Evolutionary conservation across 2,113 vertebrate genomes (phyloP), one percentile per base, ranked within the genome.

Genomic region (Numida meleagris): DNA sequence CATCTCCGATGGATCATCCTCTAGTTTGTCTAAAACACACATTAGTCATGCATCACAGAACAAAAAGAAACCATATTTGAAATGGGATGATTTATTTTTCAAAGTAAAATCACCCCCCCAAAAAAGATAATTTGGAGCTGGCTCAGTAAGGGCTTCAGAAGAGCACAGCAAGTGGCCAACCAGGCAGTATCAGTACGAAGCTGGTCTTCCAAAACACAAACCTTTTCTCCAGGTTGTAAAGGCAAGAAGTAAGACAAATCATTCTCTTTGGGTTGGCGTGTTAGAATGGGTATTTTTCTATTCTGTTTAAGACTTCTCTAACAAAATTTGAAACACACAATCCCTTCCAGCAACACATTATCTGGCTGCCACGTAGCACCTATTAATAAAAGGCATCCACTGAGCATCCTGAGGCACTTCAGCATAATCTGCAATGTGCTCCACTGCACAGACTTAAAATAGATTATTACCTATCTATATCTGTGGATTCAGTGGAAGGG

Each of bases 121-220:
- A 55, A 16, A 20, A 6, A 67, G 40, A 38, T 43, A 48, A 57
- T 2, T 36, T 38, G 43, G 33, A 40, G 31, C 34, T 19, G 16
- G 8, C 51, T 78, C 6, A 1, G 23, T n/a, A 55, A 50, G 24
- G 45, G 63, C 71, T 63, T 65, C 9, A 66, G 8, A 83, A 84
- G 43, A 3, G 14, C 19, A 46, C n/a, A 40, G 7, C 10, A 66
- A 58, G 48, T 4, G 8, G 62, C 9, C 51, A 53, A 51, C 46
- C 17, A 40, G 31, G 38, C 21, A 57, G 45, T 0, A 2, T 0
- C 14, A 51, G 6, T 12, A 57, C 10, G 13, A 66, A 50, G 51
- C n/a, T 29, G 9, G 25, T 71, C 77, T 84, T 55, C 33, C 10
- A 75, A 34, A 77, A n/a, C 46, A 42, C 36, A 40, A 24, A 3